Evolutionary conservation across 2,888 invertebrate species (phyloP).

Genomic region (Platypus cylindrus): DNA sequence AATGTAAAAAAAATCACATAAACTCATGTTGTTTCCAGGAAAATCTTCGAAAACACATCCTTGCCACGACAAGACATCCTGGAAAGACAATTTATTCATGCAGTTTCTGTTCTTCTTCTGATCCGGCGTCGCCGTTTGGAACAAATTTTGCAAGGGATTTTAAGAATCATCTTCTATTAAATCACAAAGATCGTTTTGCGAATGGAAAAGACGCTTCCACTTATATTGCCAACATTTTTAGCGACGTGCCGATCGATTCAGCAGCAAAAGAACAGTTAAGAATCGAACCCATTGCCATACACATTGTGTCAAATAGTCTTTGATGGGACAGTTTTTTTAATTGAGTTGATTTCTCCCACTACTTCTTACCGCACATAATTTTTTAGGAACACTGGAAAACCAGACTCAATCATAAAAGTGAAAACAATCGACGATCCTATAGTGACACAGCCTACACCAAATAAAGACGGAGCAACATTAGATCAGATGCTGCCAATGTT

Average conservation of each 20-base stretch:
- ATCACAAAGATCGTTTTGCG: slow-evolving; percentile 43
- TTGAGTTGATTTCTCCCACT: too few relatives aligned
- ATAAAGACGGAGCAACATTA: slow-evolving; percentile 19
- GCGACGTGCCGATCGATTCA: too few relatives aligned
- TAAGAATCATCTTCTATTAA: slow-evolving; percentile 47
- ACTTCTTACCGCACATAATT: too few relatives aligned
- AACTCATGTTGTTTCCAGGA: slow-evolving; percentile 42
- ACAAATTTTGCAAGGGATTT: slow-evolving; percentile 57
- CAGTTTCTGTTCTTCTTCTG: slow-evolving; percentile 41
- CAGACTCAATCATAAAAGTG: slow-evolving; percentile 8
- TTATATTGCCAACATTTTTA: too few relatives aligned
- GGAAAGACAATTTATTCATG: slow-evolving; percentile 72
- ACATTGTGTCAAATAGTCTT: too few relatives aligned
- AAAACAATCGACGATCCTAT: slow-evolving; percentile 20
- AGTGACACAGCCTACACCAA: slow-evolving; percentile 19
- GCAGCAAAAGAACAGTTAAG: too few relatives aligned
- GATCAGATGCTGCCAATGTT: slow-evolving; percentile 31
- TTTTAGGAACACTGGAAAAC: slow-evolving; percentile 7
- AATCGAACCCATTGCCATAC: too few relatives aligned
- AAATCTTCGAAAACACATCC: slow-evolving; percentile 77
- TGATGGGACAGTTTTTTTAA: too few relatives aligned
- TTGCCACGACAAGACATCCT: slow-evolving; percentile 64
- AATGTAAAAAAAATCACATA: slow-evolving; percentile 1
- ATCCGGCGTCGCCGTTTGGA: slow-evolving; percentile 37
- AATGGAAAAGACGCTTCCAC: slow-evolving; percentile 39